Conservation (phyloP, 2,113 vertebrate genomes). For the Salvelinus sp. region DNA sequence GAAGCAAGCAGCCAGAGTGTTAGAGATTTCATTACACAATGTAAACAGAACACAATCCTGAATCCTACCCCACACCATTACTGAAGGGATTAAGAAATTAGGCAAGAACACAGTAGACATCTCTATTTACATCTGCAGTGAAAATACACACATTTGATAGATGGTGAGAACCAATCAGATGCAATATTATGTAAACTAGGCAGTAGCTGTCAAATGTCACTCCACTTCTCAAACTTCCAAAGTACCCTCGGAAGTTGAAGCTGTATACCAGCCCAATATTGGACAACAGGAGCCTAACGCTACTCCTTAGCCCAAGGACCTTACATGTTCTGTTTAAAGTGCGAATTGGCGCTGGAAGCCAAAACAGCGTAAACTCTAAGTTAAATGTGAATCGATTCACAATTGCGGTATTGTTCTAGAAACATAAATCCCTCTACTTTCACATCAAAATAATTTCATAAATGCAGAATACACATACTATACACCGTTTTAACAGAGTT, state of each 20-base stretch:
- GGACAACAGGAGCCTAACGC: too few species aligned
- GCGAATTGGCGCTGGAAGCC: too few species aligned
- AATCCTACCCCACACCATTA: too few species aligned
- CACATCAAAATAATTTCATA: too few species aligned
- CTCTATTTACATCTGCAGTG: neutral
- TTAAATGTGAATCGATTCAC: too few species aligned
- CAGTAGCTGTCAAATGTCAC: slow-evolving; percentile 10
- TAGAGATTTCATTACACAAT: neutral
- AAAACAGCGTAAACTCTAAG: too few species aligned
- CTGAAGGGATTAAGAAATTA: neutral
- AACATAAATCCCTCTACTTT: too few species aligned
- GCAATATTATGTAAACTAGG: slow-evolving; percentile 12
- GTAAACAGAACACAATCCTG: neutral
- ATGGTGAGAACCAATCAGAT: neutral
- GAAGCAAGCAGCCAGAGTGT: neutral
- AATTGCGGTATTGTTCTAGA: too few species aligned
- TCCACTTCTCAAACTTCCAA: neutral
- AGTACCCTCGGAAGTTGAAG: neutral
- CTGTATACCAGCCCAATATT: neutral
- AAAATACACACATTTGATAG: neutral
- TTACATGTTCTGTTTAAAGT: too few species aligned
- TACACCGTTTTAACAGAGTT: too few species aligned
- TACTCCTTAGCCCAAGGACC: too few species aligned
- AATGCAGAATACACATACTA: too few species aligned
- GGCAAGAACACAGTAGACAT: neutral